phyloP scores from a whole-genome alignment of 2,113 vertebrate species.

The Gambusia affinis region DNA sequence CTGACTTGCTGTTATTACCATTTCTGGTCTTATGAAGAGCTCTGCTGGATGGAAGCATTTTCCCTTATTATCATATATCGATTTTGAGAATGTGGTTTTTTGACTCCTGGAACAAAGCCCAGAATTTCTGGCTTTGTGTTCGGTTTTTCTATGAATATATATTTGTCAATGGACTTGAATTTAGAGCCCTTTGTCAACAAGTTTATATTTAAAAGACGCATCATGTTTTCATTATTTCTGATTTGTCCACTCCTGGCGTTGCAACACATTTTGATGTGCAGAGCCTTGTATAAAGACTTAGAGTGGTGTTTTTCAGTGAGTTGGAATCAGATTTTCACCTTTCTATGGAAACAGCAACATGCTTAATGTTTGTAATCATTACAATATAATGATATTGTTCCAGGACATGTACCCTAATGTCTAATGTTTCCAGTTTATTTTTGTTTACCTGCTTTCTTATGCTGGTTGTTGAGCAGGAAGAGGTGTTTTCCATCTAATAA shows the following conservation, averaged over 20 bases:
- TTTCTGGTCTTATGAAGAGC: background rate
- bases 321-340: background rate
- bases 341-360: background rate
- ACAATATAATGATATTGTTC: background rate
- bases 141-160: background rate
- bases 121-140: background rate
- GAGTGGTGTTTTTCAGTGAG: background rate
- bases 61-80: background rate
- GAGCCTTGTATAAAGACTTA: background rate
- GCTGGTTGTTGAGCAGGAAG: conserved; percentile 43
- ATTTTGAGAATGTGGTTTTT: conserved; percentile 7
- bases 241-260: background rate
- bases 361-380: background rate
- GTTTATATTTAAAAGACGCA: background rate
- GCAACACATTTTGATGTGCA: background rate
- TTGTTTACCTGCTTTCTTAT: background rate
- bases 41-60: background rate
- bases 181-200: background rate
- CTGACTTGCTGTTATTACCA: background rate
- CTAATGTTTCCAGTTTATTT: too few relatives aligned
- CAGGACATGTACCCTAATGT: too few relatives aligned
- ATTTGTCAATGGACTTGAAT: background rate
- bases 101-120: conserved; percentile 4
- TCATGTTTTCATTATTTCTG: background rate
- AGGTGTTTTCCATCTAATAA: conserved; percentile 13